phyloP scores from a whole-genome alignment of 1,140 invertebrate genomes.

The Cryptotermes secundus region DNA sequence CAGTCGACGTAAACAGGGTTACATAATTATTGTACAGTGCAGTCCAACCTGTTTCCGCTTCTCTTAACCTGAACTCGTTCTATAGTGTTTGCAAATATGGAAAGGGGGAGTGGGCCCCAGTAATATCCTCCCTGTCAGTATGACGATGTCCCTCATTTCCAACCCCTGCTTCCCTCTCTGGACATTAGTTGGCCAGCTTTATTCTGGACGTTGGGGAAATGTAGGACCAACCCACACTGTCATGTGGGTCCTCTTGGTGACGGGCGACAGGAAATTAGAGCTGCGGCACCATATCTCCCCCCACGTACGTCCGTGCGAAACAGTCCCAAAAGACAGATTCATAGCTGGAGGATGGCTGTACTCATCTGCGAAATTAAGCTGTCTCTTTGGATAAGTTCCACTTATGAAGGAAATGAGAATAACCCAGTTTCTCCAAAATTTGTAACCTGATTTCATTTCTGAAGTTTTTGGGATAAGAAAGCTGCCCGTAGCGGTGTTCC shows the following conservation, averaged over 20 bases:
- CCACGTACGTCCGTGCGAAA: background rate
- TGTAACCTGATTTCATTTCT: too few species aligned
- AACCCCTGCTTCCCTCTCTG: background rate
- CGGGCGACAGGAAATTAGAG: conserved; percentile 16
- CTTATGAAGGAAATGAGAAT: too few species aligned
- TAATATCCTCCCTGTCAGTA: background rate
- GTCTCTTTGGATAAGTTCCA: too few species aligned
- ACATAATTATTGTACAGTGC: background rate
- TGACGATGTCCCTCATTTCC: conserved; percentile 14
- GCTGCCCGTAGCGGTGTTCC: too few species aligned
- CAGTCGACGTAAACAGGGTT: background rate
- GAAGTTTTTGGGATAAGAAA: too few species aligned
- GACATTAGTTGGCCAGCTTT: background rate
- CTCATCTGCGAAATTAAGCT: too few species aligned
- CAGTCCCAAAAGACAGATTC: background rate
- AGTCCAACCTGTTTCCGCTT: background rate
- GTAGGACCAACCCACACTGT: background rate
- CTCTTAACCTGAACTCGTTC: background rate
- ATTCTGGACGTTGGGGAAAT: background rate
- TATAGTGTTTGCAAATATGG: too few species aligned
- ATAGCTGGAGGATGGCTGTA: too few species aligned
- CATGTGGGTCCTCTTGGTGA: background rate
- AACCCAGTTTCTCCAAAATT: too few species aligned
- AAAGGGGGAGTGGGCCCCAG: background rate
- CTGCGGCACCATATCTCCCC: background rate